phyloP scores from a whole-genome alignment of 2,888 invertebrate genomes.

The Acrobasis repandana region DNA sequence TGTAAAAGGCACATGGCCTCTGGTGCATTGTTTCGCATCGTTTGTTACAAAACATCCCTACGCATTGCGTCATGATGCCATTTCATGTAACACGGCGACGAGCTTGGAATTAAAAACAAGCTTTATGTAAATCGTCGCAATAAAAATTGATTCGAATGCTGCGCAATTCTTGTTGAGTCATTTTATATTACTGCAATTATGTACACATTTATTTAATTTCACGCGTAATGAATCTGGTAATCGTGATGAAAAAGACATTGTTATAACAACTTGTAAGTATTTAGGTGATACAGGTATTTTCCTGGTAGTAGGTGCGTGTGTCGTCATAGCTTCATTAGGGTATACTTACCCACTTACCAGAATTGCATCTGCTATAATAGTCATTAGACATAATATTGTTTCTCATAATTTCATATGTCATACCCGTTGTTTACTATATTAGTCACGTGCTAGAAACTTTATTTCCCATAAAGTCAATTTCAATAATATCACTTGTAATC shows the following conservation, averaged over 20 bases:
- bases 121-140: conserved; percentile 13
- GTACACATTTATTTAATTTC: neutral
- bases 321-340: neutral
- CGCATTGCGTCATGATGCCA: conserved; percentile 48
- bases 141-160: neutral
- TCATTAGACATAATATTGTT: too few relatives aligned
- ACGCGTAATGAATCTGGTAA: neutral
- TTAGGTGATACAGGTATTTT: too few relatives aligned
- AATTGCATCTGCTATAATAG: too few relatives aligned
- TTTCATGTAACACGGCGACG: conserved; percentile 46
- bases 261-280: neutral
- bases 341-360: too few relatives aligned
- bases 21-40: conserved; percentile 30
- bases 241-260: neutral
- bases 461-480: too few relatives aligned
- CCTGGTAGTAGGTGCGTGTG: neutral
- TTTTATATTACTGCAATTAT: neutral
- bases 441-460: too few relatives aligned
- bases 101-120: conserved; percentile 40
- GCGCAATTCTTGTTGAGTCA: conserved; percentile 1
- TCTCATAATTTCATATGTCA: too few relatives aligned
- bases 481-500: too few relatives aligned
- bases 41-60: conserved; percentile 45
- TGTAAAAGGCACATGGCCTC: neutral
- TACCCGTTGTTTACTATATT: too few relatives aligned